These are phyloP conservation scores for Noctua fimbriata DNA, from an alignment of 2,888 invertebrate species.

Conservation along the genomic window DNA sequence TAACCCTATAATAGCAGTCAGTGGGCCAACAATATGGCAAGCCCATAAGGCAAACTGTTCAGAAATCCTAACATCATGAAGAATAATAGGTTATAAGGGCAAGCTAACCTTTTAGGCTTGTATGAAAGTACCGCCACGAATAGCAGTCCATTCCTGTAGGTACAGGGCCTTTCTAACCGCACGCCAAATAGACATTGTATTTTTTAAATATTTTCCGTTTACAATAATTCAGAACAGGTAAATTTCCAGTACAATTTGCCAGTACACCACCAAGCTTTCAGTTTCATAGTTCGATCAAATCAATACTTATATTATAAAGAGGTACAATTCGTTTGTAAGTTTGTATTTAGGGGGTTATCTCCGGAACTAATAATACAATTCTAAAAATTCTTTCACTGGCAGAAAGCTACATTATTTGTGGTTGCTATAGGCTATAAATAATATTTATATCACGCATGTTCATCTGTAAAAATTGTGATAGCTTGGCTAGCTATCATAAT, in stretches of 20 bases:
- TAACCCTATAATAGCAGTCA: not conserved
- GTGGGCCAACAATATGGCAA: not conserved
- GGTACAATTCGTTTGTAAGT: too few species aligned
- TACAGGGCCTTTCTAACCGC: not conserved
- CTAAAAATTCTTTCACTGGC: too few species aligned
- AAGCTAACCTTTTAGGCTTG: not conserved
- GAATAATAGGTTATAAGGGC: not conserved
- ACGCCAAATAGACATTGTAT: not conserved
- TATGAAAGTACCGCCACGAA: not conserved
- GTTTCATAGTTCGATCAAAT: conserved; percentile 6
- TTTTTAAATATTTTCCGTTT: not conserved
- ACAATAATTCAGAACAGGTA: not conserved
- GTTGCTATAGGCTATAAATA: too few species aligned
- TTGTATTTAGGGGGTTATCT: too few species aligned
- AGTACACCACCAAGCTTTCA: conserved; percentile 1
- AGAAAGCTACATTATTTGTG: too few species aligned
- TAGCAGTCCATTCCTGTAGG: not conserved
- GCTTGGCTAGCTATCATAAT: too few species aligned
- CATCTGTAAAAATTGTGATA: too few species aligned
- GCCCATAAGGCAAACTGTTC: not conserved
- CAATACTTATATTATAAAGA: too few species aligned
- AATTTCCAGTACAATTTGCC: not conserved
- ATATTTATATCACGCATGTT: too few species aligned
- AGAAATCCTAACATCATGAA: not conserved
- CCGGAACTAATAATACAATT: too few species aligned